Evolutionary conservation across 2,113 vertebrate species (phyloP).

Genomic region (human (Homo sapiens)): DNA sequence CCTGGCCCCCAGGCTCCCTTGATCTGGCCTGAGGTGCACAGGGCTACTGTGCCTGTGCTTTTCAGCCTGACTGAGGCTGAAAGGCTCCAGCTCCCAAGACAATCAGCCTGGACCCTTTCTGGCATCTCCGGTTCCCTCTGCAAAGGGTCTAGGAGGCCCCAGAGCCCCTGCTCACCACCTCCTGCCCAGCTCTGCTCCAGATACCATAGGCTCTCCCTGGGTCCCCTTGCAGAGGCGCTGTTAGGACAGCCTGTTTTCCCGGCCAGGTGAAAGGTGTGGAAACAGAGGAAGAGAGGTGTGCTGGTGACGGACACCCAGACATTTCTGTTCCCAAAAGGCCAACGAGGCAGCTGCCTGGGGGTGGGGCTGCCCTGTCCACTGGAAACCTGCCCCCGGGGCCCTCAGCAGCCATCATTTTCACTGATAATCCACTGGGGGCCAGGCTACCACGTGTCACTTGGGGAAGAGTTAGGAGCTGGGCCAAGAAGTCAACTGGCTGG

Average conservation of each 20-base stretch:
- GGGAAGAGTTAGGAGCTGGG: neutral
- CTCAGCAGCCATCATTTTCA: neutral
- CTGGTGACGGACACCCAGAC: neutral
- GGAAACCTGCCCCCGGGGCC: neutral
- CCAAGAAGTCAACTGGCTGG: neutral
- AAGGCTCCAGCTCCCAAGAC: neutral
- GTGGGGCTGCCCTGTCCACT: neutral
- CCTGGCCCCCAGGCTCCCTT: neutral
- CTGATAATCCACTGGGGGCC: neutral
- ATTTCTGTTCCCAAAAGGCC: neutral
- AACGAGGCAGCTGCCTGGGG: neutral
- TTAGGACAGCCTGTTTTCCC: neutral
- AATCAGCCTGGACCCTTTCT: neutral
- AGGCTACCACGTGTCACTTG: rapidly evolving
- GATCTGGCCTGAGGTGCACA: neutral
- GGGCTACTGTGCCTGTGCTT: neutral
- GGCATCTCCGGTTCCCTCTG: neutral
- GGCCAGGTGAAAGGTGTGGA: neutral
- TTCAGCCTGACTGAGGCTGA: neutral
- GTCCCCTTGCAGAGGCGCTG: neutral
- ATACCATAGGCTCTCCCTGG: rapidly evolving
- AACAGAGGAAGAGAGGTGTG: neutral
- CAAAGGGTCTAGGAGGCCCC: neutral
- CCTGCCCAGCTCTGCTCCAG: neutral
- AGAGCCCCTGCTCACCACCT: neutral